A percentile compares a stretch with the other conserved stretches of the same genome.
Conservation (phyloP, 1,140 invertebrate genomes). For the Bombus cullumanus region DNA sequence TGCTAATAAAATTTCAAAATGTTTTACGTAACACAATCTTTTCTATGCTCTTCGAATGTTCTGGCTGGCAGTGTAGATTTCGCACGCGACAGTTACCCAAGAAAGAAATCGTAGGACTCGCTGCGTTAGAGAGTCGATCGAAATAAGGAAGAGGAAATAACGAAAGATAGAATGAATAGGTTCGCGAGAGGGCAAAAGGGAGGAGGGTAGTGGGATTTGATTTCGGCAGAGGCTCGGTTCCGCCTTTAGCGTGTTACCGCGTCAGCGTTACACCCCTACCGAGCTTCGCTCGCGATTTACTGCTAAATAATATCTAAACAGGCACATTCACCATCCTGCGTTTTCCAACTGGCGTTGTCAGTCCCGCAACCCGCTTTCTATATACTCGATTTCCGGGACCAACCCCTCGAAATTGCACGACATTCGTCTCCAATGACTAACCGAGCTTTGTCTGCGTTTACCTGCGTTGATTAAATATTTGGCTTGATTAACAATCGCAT, state of each 20-base stretch:
- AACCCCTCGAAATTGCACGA: conserved; percentile 11
- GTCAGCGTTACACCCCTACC: conserved; percentile 78
- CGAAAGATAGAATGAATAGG: conserved; percentile 18
- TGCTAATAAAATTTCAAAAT: too few relatives aligned
- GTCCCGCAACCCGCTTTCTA: conserved; percentile 27
- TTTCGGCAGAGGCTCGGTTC: conserved; percentile 70
- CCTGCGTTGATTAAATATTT: conserved; percentile 67
- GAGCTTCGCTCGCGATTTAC: conserved; percentile 75
- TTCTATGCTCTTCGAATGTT: neutral
- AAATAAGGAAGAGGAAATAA: conserved; percentile 23
- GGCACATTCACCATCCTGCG: conserved; percentile 55
- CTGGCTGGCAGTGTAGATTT: too few relatives aligned
- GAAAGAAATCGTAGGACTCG: neutral
- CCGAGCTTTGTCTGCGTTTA: conserved; percentile 42
- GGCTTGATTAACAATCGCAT: conserved; percentile 68
- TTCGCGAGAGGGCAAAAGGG: neutral
- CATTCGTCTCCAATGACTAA: conserved; percentile 15
- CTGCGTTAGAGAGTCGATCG: too few relatives aligned
- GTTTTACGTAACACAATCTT: too few relatives aligned
- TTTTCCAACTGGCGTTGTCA: conserved; percentile 36
- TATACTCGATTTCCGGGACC: neutral
- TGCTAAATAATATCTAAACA: conserved; percentile 81
- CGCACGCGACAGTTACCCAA: too few relatives aligned
- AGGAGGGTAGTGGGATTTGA: conserved; percentile 32
- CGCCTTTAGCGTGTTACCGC: conserved; percentile 81